Evolutionary conservation across 2,888 invertebrate genomes (phyloP).

Genomic region (Athetis lepigone): DNA sequence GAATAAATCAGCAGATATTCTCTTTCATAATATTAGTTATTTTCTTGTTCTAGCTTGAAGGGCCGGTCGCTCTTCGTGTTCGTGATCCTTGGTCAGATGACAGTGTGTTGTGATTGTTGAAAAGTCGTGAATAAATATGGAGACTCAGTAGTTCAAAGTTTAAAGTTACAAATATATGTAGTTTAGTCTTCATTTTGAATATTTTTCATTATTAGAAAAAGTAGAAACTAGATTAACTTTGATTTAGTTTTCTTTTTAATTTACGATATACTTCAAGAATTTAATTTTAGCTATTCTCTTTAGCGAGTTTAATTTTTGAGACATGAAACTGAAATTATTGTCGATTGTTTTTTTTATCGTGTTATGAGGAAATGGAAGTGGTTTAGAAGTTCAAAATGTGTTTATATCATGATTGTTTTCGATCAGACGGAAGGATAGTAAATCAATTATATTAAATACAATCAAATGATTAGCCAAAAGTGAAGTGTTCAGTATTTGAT

Average conservation of each 20-base stretch:
- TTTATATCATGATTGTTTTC: conserved; percentile 39
- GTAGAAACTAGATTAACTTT: conserved; percentile 28
- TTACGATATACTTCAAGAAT: conserved; percentile 31
- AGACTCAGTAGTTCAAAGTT: conserved; percentile 45
- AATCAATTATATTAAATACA: conserved; percentile 65
- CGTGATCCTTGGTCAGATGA: conserved; percentile 47
- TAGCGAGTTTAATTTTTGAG: conserved; percentile 17
- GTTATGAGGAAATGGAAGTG: conserved; percentile 23
- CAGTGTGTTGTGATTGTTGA: conserved; percentile 42
- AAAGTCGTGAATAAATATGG: conserved; percentile 4
- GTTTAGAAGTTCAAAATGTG: conserved; percentile 18
- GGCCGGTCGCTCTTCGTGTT: conserved; percentile 53
- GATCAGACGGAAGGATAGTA: conserved; percentile 34
- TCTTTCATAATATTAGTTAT: not conserved
- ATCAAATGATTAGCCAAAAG: conserved; percentile 76
- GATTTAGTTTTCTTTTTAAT: conserved; percentile 32
- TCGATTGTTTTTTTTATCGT: conserved; percentile 41
- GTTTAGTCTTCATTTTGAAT: conserved; percentile 34
- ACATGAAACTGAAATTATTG: conserved; percentile 17
- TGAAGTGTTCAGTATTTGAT: conserved; percentile 81
- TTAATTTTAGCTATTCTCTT: conserved; percentile 22
- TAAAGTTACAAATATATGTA: conserved; percentile 11
- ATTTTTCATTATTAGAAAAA: conserved; percentile 26
- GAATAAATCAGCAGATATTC: not conserved
- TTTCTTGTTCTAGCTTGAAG: conserved; percentile 69